phyloP scores from a whole-genome alignment of 2,113 vertebrate species.

The Australoheros scitulus region DNA sequence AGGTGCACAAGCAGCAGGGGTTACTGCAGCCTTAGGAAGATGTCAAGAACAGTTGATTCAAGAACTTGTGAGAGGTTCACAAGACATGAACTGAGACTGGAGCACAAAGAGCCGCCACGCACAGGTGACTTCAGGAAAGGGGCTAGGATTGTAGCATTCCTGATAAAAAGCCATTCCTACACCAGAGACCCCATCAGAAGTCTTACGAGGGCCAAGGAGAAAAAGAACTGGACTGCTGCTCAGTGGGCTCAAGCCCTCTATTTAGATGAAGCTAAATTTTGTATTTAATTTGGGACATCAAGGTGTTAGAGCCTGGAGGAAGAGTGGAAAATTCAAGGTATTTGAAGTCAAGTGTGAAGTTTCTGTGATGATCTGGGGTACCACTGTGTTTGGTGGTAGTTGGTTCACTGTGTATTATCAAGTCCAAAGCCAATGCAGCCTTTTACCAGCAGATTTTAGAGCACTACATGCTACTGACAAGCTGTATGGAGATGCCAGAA shows the following conservation, averaged over 20 bases:
- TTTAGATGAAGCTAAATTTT: not conserved
- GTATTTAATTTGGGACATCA: not conserved
- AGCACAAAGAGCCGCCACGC: not conserved
- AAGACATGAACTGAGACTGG: not conserved
- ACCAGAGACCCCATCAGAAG: not conserved
- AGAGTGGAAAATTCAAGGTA: too few species aligned
- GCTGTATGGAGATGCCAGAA: too few species aligned
- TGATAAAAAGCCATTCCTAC: not conserved
- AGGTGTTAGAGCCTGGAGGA: not conserved
- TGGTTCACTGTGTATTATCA: not conserved
- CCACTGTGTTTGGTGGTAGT: not conserved
- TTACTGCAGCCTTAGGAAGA: not conserved
- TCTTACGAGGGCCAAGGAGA: not conserved
- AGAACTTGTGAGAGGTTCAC: not conserved
- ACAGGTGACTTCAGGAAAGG: not conserved
- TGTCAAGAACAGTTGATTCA: not conserved
- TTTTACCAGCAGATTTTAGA: too few species aligned
- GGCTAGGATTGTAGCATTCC: not conserved
- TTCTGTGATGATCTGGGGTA: not conserved
- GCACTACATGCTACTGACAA: too few species aligned
- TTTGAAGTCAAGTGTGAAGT: too few species aligned
- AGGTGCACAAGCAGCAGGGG: not conserved
- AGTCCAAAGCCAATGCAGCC: not conserved
- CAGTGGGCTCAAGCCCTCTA: not conserved
- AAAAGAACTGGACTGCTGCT: not conserved